Conservation (phyloP, 2,888 invertebrate species). For the Polyommatus iphigenia region DNA sequence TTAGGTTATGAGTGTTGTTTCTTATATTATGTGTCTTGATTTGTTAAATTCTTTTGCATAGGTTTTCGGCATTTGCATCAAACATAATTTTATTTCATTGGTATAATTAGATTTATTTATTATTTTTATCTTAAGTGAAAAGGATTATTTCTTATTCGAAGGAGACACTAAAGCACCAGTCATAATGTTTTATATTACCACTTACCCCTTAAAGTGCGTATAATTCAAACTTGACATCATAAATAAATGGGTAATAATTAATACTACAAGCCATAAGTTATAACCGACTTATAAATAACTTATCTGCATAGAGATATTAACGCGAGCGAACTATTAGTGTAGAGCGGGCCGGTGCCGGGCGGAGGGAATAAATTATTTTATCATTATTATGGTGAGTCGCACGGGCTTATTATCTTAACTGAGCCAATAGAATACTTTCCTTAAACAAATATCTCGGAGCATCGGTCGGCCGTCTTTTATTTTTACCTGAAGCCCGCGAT, state of each 20-base stretch:
- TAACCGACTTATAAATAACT: conserved; percentile 15
- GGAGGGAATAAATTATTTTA: not conserved
- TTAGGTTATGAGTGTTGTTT: not conserved
- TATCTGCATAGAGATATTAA: conserved; percentile 23
- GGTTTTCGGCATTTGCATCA: too few relatives aligned
- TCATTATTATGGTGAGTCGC: conserved; percentile 47
- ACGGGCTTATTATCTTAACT: conserved; percentile 42
- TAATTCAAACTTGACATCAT: conserved; percentile 13
- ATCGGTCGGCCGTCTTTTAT: conserved; percentile 74
- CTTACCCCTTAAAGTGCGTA: not conserved
- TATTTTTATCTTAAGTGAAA: not conserved
- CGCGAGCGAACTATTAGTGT: conserved; percentile 19
- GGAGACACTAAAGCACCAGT: not conserved
- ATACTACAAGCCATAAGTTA: conserved; percentile 11
- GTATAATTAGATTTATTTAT: too few relatives aligned
- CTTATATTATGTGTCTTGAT: not conserved
- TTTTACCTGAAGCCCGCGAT: conserved; percentile 76
- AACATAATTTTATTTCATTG: not conserved
- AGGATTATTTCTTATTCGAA: not conserved
- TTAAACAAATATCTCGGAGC: conserved; percentile 66
- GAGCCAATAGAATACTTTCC: conserved; percentile 49
- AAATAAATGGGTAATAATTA: conserved; percentile 17
- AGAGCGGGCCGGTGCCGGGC: not conserved
- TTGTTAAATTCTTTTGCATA: not conserved
- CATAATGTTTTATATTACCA: not conserved